Evolutionary conservation across 2,888 invertebrate species (phyloP).

Genomic region (Minunthozetes semirufus): DNA sequence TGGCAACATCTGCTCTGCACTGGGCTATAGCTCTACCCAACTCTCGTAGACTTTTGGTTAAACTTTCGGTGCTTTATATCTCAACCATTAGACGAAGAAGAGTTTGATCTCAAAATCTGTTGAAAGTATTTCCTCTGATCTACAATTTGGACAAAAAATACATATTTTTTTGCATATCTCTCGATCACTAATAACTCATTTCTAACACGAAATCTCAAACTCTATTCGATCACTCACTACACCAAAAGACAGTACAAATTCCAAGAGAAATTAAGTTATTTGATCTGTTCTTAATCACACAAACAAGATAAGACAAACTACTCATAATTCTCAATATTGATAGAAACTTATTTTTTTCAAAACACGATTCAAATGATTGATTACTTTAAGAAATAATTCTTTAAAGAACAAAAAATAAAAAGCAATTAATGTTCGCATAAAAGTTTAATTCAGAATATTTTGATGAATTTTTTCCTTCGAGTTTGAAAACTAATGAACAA

Average conservation of each 20-base stretch:
- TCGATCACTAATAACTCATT: constrained; percentile 10
- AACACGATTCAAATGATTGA: not conserved
- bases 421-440: not conserved
- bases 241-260: not conserved
- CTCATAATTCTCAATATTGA: not conserved
- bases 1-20: constrained; percentile 33
- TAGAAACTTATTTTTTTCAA: not conserved
- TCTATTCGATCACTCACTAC: not conserved
- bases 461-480: no score
- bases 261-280: not conserved
- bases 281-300: not conserved
- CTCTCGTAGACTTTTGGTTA: not conserved
- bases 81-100: constrained; percentile 24
- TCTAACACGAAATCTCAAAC: not conserved
- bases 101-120: constrained; percentile 24
- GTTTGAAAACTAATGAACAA: no score
- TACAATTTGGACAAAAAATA: not conserved
- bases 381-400: not conserved
- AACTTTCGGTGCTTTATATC: constrained; percentile 26
- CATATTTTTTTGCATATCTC: constrained; percentile 15
- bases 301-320: not conserved
- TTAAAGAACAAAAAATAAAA: not conserved
- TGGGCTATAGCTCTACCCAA: constrained; percentile 7
- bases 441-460: not conserved
- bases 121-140: constrained; percentile 4